Conservation (phyloP, 2,888 invertebrate genomes). For the Idaea biselata region DNA sequence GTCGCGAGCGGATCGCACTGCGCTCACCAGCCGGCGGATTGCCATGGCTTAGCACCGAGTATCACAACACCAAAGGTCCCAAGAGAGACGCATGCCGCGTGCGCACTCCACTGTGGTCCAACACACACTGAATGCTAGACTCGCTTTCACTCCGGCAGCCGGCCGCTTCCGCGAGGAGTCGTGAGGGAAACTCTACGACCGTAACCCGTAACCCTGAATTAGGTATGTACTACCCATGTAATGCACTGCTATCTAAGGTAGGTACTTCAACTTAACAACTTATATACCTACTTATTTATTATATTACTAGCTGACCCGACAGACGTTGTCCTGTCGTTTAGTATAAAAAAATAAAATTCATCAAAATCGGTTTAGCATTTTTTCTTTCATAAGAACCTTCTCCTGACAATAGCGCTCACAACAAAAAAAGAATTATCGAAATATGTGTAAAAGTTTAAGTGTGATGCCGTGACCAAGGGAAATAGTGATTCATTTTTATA, state of each 20-base stretch:
- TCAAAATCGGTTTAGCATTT: too few relatives aligned
- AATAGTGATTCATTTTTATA: too few relatives aligned
- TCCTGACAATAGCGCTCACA: too few relatives aligned
- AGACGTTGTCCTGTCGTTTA: too few relatives aligned
- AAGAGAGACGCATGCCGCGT: constrained; percentile 42
- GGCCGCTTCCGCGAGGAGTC: neutral
- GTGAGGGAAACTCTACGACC: neutral
- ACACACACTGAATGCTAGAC: constrained; percentile 43
- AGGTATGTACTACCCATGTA: neutral
- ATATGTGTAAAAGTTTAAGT: too few relatives aligned
- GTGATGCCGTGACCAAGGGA: too few relatives aligned
- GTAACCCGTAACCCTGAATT: neutral
- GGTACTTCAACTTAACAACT: neutral
- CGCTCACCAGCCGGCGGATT: constrained; percentile 63
- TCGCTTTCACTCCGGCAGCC: constrained; percentile 1
- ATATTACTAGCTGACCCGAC: too few relatives aligned
- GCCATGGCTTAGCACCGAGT: constrained; percentile 51
- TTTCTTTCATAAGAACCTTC: too few relatives aligned
- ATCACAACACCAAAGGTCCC: constrained; percentile 28
- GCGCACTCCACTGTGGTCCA: constrained; percentile 45
- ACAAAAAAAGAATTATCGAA: too few relatives aligned
- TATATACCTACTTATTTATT: neutral
- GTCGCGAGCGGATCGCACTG: constrained; percentile 66
- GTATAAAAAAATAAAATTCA: too few relatives aligned
- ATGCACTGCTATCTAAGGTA: neutral